A percentile compares a stretch with the other conserved stretches of the same genome.
These are phyloP conservation scores for Notarius lentiginosus DNA, from an alignment of 2,113 vertebrate genomes.

Conservation along the genomic window DNA sequence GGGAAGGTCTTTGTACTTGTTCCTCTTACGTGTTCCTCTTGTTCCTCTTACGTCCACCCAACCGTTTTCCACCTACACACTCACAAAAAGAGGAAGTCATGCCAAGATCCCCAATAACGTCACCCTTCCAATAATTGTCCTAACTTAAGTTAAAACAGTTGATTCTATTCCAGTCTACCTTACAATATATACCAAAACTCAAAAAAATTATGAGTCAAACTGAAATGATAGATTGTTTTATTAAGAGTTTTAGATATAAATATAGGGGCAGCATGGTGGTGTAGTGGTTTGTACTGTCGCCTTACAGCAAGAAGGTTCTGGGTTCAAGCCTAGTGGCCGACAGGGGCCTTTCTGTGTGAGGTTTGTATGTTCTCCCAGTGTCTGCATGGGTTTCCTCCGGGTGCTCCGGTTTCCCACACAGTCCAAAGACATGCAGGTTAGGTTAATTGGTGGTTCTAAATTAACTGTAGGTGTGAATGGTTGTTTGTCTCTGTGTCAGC, in stretches of 20 bases:
- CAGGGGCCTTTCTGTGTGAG: too few relatives aligned
- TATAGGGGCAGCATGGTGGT: too few relatives aligned
- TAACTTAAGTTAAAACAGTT: neutral
- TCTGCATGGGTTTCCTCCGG: too few relatives aligned
- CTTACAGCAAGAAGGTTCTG: too few relatives aligned
- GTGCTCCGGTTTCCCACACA: too few relatives aligned
- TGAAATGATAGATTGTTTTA: neutral
- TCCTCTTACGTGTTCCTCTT: neutral
- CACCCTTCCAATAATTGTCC: neutral
- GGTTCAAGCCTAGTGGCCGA: too few relatives aligned
- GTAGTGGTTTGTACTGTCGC: too few relatives aligned
- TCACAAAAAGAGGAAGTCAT: constrained; percentile 12
- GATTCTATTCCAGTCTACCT: neutral
- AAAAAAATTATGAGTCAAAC: neutral
- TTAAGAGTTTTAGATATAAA: neutral
- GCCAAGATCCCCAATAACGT: neutral
- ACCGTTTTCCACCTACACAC: neutral
- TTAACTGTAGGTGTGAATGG: too few relatives aligned
- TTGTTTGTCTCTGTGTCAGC: too few relatives aligned
- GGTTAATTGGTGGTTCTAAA: too few relatives aligned
- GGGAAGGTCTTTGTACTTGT: constrained; percentile 31
- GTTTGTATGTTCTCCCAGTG: too few relatives aligned
- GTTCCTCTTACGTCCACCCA: constrained; percentile 15
- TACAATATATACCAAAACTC: neutral
- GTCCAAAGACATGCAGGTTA: too few relatives aligned